phyloP scores from a whole-genome alignment of 2,113 vertebrate genomes.

The Arvicanthis niloticus region DNA sequence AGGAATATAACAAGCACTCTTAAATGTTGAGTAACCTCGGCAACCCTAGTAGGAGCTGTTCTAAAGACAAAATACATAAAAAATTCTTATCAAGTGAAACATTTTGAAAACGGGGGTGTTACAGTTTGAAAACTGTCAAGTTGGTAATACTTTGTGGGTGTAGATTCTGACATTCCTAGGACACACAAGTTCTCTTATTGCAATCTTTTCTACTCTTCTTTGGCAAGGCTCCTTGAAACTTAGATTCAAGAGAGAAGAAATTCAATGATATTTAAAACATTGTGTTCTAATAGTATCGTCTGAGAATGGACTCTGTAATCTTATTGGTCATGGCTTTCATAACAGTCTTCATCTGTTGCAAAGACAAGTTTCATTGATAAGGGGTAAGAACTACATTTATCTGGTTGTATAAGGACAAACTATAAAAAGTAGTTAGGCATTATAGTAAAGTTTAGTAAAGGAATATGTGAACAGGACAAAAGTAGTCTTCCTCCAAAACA shows the following conservation, averaged over 20 bases:
- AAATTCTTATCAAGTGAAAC: no score
- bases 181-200: neutral
- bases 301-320: neutral
- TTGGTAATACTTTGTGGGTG: neutral
- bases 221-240: neutral
- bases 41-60: no score
- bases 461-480: neutral
- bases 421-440: neutral
- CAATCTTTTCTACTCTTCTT: neutral
- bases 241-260: neutral
- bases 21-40: no score
- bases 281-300: neutral
- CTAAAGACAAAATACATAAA: no score
- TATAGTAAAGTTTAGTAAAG: neutral
- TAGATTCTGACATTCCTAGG: neutral
- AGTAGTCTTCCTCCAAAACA: neutral
- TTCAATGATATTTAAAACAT: neutral
- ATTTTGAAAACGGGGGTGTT: no score
- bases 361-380: neutral
- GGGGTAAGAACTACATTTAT: neutral
- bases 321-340: neutral
- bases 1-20: no score
- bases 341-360: neutral
- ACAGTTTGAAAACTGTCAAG: neutral
- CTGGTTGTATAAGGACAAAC: fast-evolving